Percentiles rank a stretch among this genome's conserved stretches.
These are phyloP conservation scores for Darevskia mixta DNA, from an alignment of 2,797 vertebrate species.

Conservation along the genomic window DNA sequence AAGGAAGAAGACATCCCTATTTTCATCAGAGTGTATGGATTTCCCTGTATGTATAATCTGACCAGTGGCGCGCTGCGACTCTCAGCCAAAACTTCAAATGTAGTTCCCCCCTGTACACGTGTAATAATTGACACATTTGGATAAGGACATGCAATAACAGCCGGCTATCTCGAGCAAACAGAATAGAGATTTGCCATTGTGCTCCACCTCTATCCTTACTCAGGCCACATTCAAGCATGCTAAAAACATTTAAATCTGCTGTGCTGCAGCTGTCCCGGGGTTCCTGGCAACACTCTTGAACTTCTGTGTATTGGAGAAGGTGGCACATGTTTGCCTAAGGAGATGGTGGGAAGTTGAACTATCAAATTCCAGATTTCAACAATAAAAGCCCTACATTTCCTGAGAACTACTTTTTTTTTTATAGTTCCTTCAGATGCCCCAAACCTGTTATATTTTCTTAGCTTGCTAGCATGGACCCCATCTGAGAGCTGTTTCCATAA, in stretches of 20 bases:
- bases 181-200: not conserved
- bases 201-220: not conserved
- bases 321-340: not conserved
- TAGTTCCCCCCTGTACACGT: no score
- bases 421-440: not conserved
- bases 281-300: not conserved
- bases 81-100: no score
- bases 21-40: no score
- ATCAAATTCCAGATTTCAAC: constrained; percentile 3
- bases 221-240: not conserved
- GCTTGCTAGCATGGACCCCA: not conserved
- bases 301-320: constrained; percentile 11
- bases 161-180: no score
- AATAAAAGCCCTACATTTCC: constrained; percentile 16
- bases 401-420: not conserved
- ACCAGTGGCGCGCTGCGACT: no score
- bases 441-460: constrained; percentile 13
- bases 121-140: no score
- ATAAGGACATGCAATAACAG: no score
- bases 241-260: not conserved
- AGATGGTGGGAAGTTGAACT: not conserved
- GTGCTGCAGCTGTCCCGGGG: not conserved
- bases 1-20: no score
- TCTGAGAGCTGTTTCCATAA: constrained; percentile 10
- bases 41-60: no score